These are phyloP conservation scores for Pithys albifrons DNA, from an alignment of 2,113 vertebrate species.

Conservation along the genomic window DNA sequence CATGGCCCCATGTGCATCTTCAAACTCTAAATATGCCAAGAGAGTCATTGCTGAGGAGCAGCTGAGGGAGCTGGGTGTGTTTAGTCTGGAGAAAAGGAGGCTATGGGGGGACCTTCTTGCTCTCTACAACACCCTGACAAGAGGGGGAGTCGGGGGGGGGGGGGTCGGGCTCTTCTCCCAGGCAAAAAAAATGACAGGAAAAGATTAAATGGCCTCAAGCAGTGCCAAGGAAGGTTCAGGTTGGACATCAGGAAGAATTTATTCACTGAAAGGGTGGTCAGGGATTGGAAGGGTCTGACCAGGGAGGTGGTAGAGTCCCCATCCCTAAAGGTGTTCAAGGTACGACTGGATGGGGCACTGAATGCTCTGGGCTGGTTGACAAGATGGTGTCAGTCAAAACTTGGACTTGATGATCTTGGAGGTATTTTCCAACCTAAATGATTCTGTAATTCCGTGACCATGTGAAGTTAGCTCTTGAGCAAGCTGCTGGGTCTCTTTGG, in stretches of 20 bases:
- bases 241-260: not conserved
- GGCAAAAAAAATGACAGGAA: too few relatives aligned
- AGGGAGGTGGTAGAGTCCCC: too few relatives aligned
- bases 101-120: not conserved
- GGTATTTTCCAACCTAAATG: not conserved
- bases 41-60: too few relatives aligned
- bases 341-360: not conserved
- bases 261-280: not conserved
- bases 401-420: fast-evolving
- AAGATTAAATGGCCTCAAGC: not conserved
- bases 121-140: not conserved
- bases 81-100: not conserved
- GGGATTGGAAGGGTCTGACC: not conserved
- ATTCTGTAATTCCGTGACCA: not conserved
- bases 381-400: not conserved
- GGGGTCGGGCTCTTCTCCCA: not conserved
- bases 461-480: not conserved
- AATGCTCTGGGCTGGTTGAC: not conserved
- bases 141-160: not conserved
- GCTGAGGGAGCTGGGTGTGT: not conserved
- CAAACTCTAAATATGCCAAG: not conserved
- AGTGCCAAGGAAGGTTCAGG: not conserved
- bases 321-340: not conserved
- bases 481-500: not conserved
- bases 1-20: not conserved